These are phyloP conservation scores for Piscicola geometra DNA, from an alignment of 2,888 invertebrate genomes.

Conservation along the genomic window DNA sequence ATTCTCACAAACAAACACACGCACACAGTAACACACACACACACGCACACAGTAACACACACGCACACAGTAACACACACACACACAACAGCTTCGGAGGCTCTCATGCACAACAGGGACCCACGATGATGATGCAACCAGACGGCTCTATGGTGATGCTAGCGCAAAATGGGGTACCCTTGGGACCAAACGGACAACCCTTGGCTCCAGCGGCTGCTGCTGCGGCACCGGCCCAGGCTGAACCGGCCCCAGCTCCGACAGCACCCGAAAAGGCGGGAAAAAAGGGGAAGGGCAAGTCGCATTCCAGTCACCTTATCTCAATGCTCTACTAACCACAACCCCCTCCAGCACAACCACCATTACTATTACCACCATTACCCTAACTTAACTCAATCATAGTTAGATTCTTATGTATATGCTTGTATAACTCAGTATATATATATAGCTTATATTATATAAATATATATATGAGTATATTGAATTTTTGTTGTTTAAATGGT, in stretches of 20 bases:
- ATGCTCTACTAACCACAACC: constrained; percentile 1
- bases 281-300: constrained; percentile 30
- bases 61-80: neutral
- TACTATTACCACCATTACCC: no score
- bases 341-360: no score
- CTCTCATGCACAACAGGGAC: neutral
- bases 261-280: neutral
- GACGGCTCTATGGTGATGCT: neutral
- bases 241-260: neutral
- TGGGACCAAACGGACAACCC: neutral
- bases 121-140: neutral
- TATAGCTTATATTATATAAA: constrained; percentile 6
- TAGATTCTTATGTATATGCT: constrained; percentile 7
- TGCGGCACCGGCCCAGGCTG: constrained; percentile 14
- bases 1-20: neutral
- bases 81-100: neutral
- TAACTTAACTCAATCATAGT: neutral
- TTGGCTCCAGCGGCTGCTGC: neutral
- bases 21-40: neutral
- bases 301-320: constrained; percentile 4
- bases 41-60: neutral
- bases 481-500: constrained; percentile 3
- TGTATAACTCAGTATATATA: neutral
- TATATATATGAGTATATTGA: neutral
- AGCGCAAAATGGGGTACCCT: neutral